These are phyloP conservation scores for Ctenochaetus hawaiiensis DNA, from an alignment of 2,797 vertebrate species.

Conservation along the genomic window DNA sequence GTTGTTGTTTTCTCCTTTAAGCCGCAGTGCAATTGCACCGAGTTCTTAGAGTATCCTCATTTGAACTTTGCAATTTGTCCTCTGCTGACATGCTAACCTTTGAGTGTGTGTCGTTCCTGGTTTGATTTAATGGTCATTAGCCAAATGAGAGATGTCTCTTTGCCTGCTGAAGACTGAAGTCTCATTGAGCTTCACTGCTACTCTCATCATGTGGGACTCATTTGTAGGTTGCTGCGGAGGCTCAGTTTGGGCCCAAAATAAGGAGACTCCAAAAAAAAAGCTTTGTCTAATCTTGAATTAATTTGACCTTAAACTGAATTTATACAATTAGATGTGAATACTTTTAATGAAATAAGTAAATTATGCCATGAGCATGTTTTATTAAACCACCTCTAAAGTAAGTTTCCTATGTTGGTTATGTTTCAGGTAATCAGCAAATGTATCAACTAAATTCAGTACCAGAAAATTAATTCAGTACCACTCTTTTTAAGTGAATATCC, in stretches of 20 bases:
- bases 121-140: constrained; percentile 19
- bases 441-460: not conserved
- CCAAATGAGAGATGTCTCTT: constrained; percentile 15
- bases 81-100: constrained; percentile 22
- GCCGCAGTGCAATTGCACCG: constrained; percentile 49
- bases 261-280: not conserved
- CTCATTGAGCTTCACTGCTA: constrained; percentile 14
- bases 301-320: not conserved
- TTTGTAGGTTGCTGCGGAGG: constrained; percentile 22
- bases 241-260: constrained; percentile 10
- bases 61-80: constrained; percentile 41
- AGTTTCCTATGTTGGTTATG: not conserved
- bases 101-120: constrained; percentile 38
- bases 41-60: constrained; percentile 39
- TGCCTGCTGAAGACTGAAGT: not conserved
- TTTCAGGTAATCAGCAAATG: not conserved
- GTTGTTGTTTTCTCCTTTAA: constrained; percentile 50
- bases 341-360: not conserved
- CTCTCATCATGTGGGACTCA: constrained; percentile 10
- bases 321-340: not conserved
- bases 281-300: not conserved
- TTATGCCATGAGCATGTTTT: not conserved
- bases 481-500: not conserved
- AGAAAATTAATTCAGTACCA: not conserved
- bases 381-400: not conserved